phyloP scores from a whole-genome alignment of 1,140 invertebrate genomes.

The Propsilocerus akamusi region DNA sequence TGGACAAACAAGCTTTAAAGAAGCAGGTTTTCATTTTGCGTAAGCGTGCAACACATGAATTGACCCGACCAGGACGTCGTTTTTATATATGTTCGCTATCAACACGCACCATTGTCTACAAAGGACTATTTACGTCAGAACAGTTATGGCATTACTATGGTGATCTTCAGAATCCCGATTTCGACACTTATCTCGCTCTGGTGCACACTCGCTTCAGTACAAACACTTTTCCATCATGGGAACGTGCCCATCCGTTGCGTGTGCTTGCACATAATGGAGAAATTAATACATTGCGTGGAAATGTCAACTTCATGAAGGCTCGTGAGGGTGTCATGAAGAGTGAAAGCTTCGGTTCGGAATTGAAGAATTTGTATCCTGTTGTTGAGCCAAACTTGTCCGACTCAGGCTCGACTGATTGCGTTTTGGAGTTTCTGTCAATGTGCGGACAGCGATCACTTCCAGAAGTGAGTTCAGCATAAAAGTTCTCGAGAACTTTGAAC shows the following conservation, averaged over 20 bases:
- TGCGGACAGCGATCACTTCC: constrained; percentile 78
- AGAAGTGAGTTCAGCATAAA: constrained; percentile 43
- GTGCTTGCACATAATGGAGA: constrained; percentile 97
- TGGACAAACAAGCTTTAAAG: constrained; percentile 38
- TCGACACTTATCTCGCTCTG: constrained; percentile 84
- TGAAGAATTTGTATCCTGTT: constrained; percentile 87
- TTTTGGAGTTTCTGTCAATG: constrained; percentile 90
- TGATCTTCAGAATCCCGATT: constrained; percentile 53
- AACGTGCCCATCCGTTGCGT: constrained; percentile 93
- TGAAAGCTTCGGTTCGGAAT: constrained; percentile 53
- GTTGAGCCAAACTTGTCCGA: constrained; percentile 96
- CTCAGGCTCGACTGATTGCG: constrained; percentile 93
- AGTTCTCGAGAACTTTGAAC: constrained; percentile 5
- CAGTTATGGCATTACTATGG: constrained; percentile 75
- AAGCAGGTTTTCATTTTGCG: constrained; percentile 76
- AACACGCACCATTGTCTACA: constrained; percentile 82
- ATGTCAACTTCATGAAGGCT: constrained; percentile 97
- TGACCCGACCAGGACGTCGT: constrained; percentile 60
- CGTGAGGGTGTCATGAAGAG: constrained; percentile 96
- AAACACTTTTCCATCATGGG: constrained; percentile 98
- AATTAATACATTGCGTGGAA: constrained; percentile 96
- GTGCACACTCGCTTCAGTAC: constrained; percentile 96
- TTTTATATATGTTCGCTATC: constrained; percentile 97
- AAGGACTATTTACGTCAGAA: constrained; percentile 90
- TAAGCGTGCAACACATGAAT: constrained; percentile 79